Conservation (phyloP, 2,113 vertebrate species). For the Porphyrio hochstetteri region DNA sequence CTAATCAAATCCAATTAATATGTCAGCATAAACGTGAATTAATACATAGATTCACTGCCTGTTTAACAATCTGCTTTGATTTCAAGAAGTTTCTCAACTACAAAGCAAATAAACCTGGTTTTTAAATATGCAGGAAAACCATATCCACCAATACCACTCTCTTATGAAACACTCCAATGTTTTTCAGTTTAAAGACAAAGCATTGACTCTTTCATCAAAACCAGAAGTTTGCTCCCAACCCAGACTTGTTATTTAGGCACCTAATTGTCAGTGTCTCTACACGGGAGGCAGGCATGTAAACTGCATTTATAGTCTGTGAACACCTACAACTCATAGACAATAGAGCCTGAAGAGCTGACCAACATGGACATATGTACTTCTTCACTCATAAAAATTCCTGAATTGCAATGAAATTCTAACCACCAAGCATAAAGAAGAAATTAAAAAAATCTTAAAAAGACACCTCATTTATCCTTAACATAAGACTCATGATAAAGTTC, state of each 20-base stretch:
- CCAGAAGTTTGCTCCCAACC: not conserved
- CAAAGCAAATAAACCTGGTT: not conserved
- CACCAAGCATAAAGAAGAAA: not conserved
- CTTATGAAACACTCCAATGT: not conserved
- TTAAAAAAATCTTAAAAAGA: not conserved
- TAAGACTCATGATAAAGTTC: not conserved
- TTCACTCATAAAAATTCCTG: not conserved
- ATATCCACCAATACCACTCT: not conserved
- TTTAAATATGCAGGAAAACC: not conserved
- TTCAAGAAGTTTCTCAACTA: not conserved
- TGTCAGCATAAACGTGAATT: not conserved
- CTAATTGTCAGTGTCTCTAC: not conserved
- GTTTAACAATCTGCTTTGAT: not conserved
- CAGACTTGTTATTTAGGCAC: not conserved
- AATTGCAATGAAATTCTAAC: not conserved
- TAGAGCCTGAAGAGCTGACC: not conserved
- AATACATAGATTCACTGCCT: not conserved
- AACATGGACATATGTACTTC: not conserved
- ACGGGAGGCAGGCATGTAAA: not conserved
- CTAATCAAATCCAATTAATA: not conserved
- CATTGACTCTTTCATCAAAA: not conserved
- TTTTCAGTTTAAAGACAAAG: not conserved
- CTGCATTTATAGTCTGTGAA: not conserved
- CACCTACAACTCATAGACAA: not conserved
- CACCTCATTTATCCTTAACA: not conserved